Conservation (phyloP, 1,140 invertebrate genomes). For the Macrobrachium rosenbergii region DNA sequence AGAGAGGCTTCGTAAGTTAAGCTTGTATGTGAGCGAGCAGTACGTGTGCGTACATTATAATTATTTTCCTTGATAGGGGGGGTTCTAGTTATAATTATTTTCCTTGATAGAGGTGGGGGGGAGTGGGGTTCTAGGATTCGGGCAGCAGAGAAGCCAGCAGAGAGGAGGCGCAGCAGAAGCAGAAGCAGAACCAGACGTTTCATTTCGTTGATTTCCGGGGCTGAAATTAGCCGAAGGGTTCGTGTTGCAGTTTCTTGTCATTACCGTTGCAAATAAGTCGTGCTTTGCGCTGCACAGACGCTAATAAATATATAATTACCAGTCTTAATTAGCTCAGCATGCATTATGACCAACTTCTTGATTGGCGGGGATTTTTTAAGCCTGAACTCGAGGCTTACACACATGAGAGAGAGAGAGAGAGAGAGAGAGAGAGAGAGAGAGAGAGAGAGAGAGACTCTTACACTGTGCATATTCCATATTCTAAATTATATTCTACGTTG, state of each 20-base stretch:
- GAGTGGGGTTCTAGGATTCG: not conserved
- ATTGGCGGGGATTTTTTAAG: conserved; percentile 33
- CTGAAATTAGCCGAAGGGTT: conserved; percentile 27
- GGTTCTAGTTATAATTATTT: not conserved
- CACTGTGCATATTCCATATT: too few relatives aligned
- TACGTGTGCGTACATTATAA: conserved; percentile 12
- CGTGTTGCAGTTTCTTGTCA: conserved; percentile 57
- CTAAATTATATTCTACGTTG: too few relatives aligned
- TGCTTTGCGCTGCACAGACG: conserved; percentile 56
- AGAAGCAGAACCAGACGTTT: conserved; percentile 5
- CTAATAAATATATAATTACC: conserved; percentile 57
- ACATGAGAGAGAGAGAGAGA: not conserved
- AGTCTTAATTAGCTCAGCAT: conserved; percentile 56
- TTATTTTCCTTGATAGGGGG: not conserved
- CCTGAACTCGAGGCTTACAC: too few relatives aligned
- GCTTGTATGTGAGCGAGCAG: not conserved
- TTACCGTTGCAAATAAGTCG: conserved; percentile 55
- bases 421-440: not conserved
- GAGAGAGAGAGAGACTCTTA: not conserved
- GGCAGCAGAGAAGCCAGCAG: not conserved
- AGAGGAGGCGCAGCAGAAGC: not conserved
- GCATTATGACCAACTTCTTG: conserved; percentile 57
- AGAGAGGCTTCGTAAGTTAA: not conserved
- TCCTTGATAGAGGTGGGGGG: not conserved
- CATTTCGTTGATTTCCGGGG: conserved; percentile 31